These are phyloP conservation scores for Clostera curtula DNA, from an alignment of 2,888 invertebrate species.

Conservation along the genomic window DNA sequence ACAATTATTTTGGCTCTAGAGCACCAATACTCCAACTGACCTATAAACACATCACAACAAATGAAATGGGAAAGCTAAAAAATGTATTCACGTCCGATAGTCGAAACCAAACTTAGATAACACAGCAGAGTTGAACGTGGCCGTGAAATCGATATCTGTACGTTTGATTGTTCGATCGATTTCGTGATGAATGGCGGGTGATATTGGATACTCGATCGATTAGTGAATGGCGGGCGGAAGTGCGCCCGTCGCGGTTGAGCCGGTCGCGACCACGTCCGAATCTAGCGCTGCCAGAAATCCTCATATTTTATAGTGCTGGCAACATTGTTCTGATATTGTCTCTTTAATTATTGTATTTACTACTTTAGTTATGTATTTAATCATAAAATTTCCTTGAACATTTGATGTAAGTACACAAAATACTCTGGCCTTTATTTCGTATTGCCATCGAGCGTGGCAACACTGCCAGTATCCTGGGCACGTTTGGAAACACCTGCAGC, in stretches of 20 bases:
- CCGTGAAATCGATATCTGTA: conserved; percentile 62
- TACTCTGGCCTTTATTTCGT: too few relatives aligned
- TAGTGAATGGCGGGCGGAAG: conserved; percentile 65
- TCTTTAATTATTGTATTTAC: too few relatives aligned
- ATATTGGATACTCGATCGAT: conserved; percentile 57
- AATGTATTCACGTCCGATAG: conserved; percentile 18
- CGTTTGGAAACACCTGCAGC: too few relatives aligned
- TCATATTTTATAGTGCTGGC: neutral
- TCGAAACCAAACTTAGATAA: conserved; percentile 27
- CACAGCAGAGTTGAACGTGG: conserved; percentile 37
- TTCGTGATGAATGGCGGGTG: conserved; percentile 60
- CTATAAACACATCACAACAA: conserved; percentile 9
- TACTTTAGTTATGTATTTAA: too few relatives aligned
- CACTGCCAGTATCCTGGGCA: too few relatives aligned
- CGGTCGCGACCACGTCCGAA: conserved; percentile 8
- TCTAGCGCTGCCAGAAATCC: conserved; percentile 1
- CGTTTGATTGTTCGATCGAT: conserved; percentile 58
- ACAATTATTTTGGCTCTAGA: too few relatives aligned
- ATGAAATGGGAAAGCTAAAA: conserved; percentile 10
- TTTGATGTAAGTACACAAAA: too few relatives aligned
- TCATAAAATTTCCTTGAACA: too few relatives aligned
- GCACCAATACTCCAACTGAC: too few relatives aligned
- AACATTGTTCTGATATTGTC: neutral
- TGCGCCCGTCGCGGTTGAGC: conserved; percentile 28
- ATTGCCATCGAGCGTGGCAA: too few relatives aligned